These are phyloP conservation scores for Plecotus auritus DNA, from an alignment of 2,113 vertebrate species.

Conservation along the genomic window DNA sequence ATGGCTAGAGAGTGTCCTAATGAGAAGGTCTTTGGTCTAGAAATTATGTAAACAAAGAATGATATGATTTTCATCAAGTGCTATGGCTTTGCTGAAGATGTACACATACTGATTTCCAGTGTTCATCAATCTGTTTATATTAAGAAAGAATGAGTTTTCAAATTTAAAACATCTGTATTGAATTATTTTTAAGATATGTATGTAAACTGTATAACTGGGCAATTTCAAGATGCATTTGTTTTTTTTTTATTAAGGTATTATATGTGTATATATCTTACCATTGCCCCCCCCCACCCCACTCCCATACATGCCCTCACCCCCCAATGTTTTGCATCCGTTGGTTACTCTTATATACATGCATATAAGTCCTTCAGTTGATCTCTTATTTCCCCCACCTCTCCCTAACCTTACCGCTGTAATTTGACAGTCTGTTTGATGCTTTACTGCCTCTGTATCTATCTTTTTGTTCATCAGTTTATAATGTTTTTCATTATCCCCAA, in stretches of 20 bases:
- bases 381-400: too few species aligned
- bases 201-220: not conserved
- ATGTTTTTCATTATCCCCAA: too few species aligned
- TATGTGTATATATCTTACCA: too few species aligned
- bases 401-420: too few species aligned
- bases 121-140: not conserved
- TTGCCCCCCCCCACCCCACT: too few species aligned
- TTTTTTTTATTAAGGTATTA: not conserved
- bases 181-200: not conserved
- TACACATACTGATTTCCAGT: not conserved
- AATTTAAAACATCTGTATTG: not conserved
- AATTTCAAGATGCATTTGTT: not conserved
- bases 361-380: too few species aligned
- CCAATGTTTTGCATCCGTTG: too few species aligned
- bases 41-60: not conserved
- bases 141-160: not conserved
- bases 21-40: not conserved
- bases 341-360: too few species aligned
- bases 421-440: too few species aligned
- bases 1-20: not conserved
- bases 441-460: too few species aligned
- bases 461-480: too few species aligned
- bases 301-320: too few species aligned
- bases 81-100: not conserved
- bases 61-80: not conserved